Base-by-base conservation (phyloP, 2,797 vertebrate species). In the Karalla daura region DNA sequence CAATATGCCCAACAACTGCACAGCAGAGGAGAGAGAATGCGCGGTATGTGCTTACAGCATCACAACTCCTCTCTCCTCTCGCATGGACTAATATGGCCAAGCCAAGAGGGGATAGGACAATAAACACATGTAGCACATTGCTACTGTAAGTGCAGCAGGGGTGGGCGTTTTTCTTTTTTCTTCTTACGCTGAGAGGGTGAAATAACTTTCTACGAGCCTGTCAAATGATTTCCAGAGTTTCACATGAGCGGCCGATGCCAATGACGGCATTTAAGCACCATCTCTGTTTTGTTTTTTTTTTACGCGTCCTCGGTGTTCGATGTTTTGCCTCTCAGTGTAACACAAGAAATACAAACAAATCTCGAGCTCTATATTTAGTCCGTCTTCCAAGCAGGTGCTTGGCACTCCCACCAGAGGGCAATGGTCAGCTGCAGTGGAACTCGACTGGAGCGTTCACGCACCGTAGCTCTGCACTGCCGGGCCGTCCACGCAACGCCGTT, bases 1-100 rank as follows among this genome's bases (percentile, higher is more conserved):
- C 92, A 91, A 94, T 94, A 96, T 95, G 94, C 86, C 92, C 91
- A 95, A 94, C 95, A 97, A 97, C 95, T 96, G 96, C 93, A 95
- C 84, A 66, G 91, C 80, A 91, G 93, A 95, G 91, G 92, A 94
- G 80, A 84, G 93, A 87, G 95, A 95, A 97, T 96, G 93, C 84
- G 62, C 88, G 94, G 91, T 87, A 97, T 94, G 94, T 86, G 91
- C 90, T 94, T 91, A 88, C 90, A 93, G 91, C 90, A 93, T 94
- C 93, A 93, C 83, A 89, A 87, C 89, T 67, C 85, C 91, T 89
- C 88, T 92, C 89, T 90, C 55, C 76, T 87, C 89, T 88, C 92
- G 81, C 92, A 94, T 88, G 87, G 93, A 94, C 92, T 94, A 95
- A 96, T 94, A 94, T 82, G 86, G 90, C 83, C 87, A 84, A 47